These are phyloP conservation scores for Colistium nudipinnis DNA, from an alignment of 2,113 vertebrate species.

Conservation along the genomic window DNA sequence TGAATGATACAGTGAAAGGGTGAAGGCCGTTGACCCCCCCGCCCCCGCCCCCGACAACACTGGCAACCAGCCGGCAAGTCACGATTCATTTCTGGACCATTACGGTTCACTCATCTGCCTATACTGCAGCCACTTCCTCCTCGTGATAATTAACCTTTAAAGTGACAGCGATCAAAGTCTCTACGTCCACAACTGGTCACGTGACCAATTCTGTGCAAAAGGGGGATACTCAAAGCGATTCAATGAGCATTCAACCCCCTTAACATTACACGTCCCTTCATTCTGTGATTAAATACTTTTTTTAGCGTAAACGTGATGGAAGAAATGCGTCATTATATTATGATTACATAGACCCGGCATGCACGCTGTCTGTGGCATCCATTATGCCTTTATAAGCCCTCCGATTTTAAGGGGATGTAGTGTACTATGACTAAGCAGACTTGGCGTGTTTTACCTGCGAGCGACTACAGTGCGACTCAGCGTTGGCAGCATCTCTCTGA, in stretches of 20 bases:
- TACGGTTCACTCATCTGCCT: not conserved
- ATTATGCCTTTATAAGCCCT: not conserved
- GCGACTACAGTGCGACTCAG: constrained; percentile 10
- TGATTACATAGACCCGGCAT: no score
- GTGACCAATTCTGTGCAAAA: not conserved
- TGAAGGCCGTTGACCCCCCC: constrained; percentile 20
- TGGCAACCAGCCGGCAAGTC: not conserved
- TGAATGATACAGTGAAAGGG: constrained; percentile 2
- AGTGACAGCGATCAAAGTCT: not conserved
- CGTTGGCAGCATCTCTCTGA: constrained; percentile 16
- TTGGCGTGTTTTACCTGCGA: constrained; percentile 17
- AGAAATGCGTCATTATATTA: constrained; percentile 7
- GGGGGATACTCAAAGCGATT: not conserved
- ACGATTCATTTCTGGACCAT: not conserved
- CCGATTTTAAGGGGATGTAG: not conserved
- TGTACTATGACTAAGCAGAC: not conserved
- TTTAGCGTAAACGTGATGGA: not conserved
- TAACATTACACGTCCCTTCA: not conserved
- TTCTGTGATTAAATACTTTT: no score
- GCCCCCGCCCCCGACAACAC: constrained; percentile 2
- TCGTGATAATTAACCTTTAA: not conserved
- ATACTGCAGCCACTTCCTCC: not conserved
- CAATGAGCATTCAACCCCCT: not conserved
- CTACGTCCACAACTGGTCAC: not conserved
- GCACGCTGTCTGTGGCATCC: not conserved